Percentiles rank a stretch among this genome's conserved stretches.
Conservation (phyloP, 2,113 vertebrate species). For the Rynchops niger region DNA sequence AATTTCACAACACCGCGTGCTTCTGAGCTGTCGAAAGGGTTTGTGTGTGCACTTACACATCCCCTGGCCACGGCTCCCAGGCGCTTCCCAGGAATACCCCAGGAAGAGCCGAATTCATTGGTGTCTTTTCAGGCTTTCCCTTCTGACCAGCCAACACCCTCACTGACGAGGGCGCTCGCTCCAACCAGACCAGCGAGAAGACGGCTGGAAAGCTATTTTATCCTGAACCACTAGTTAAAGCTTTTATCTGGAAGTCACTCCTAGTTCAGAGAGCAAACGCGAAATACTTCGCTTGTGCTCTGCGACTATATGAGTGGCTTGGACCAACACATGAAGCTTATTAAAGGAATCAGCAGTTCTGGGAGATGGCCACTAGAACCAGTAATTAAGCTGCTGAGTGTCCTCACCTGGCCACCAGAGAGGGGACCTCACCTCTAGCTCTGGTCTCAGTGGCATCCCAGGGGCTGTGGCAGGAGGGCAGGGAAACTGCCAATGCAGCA, state of each 20-base stretch:
- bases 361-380: background rate
- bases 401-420: background rate
- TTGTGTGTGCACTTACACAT: background rate
- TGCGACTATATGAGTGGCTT: too few species aligned
- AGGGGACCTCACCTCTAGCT: background rate
- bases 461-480: background rate
- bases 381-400: background rate
- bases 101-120: background rate
- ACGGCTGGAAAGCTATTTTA: rapidly evolving
- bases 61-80: background rate
- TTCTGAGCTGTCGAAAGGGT: background rate
- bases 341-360: background rate
- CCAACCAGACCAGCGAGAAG: rapidly evolving
- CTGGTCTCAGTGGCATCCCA: rapidly evolving
- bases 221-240: background rate
- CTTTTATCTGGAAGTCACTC: background rate
- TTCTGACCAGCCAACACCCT: background rate
- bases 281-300: background rate
- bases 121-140: background rate
- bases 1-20: too few species aligned
- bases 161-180: background rate
- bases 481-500: rapidly evolving
- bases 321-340: too few species aligned
- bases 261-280: background rate
- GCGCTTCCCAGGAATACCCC: background rate